Evolutionary conservation across 2,888 invertebrate genomes (phyloP).

Genomic region (Trypoxylon attenuatum): DNA sequence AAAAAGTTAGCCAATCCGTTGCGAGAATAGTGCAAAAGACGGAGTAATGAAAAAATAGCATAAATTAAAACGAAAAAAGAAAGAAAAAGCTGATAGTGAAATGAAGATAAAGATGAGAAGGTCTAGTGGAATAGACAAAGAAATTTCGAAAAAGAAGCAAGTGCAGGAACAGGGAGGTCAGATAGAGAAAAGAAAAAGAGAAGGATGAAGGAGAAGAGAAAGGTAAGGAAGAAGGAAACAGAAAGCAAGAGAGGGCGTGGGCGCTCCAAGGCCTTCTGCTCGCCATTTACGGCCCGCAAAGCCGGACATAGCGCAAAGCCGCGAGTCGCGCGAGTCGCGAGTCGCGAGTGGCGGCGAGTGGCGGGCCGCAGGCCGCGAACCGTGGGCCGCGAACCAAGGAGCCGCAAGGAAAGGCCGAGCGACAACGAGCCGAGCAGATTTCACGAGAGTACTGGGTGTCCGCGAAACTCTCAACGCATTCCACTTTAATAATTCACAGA

Average conservation of each 20-base stretch:
- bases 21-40: conserved; percentile 11
- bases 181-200: neutral
- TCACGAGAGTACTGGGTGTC: neutral
- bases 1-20: neutral
- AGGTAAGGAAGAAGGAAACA: conserved; percentile 27
- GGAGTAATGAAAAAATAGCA: neutral
- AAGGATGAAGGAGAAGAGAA: conserved; percentile 28
- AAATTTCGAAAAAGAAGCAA: conserved; percentile 3
- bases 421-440: neutral
- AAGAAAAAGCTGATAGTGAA: neutral
- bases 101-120: neutral
- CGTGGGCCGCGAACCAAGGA: too few species aligned
- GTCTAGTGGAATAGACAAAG: too few species aligned
- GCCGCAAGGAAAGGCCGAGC: too few species aligned
- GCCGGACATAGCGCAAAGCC: neutral
- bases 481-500: too few species aligned
- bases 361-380: conserved; percentile 71
- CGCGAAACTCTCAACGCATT: too few species aligned
- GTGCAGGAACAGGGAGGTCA: neutral
- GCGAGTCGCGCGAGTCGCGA: conserved; percentile 28
- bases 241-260: conserved; percentile 62
- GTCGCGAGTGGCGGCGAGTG: conserved; percentile 62
- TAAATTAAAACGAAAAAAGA: neutral
- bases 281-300: conserved; percentile 63
- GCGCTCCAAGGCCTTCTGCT: conserved; percentile 68